Percentiles rank a stretch among this genome's conserved stretches.
phyloP scores from a whole-genome alignment of 2,888 invertebrate genomes.

The Cataglyphis livida region DNA sequence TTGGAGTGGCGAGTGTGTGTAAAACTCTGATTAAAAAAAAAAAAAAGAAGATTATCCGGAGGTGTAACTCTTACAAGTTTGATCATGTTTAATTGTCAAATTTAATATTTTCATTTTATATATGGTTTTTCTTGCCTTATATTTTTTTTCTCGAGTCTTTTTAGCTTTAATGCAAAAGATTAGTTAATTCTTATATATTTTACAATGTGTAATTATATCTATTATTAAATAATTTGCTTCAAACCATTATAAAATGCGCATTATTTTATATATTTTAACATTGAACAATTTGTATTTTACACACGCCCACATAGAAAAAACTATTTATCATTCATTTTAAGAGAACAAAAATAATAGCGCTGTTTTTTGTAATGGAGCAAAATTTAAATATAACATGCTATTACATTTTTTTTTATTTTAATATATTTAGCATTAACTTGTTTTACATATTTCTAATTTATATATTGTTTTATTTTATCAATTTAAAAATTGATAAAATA shows the following conservation, averaged over 20 bases:
- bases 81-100: not conserved
- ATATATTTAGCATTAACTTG: not conserved
- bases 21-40: not conserved
- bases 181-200: not conserved
- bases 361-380: not conserved
- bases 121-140: not conserved
- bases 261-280: not conserved
- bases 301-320: not conserved
- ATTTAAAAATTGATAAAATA: not conserved
- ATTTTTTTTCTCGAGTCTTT: not conserved
- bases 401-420: not conserved
- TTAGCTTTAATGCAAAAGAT: not conserved
- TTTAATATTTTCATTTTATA: not conserved
- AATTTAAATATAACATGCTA: not conserved
- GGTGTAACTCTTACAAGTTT: conserved; percentile 15
- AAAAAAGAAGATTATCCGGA: conserved; percentile 7
- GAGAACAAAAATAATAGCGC: conserved; percentile 3
- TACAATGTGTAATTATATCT: not conserved
- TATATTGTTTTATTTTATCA: not conserved
- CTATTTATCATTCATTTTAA: not conserved
- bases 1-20: not conserved
- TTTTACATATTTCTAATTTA: not conserved
- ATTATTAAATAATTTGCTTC: not conserved
- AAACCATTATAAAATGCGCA: not conserved
- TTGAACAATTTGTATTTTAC: not conserved